phyloP scores from a whole-genome alignment of 2,888 invertebrate species.

The Opisthograptis luteolata region DNA sequence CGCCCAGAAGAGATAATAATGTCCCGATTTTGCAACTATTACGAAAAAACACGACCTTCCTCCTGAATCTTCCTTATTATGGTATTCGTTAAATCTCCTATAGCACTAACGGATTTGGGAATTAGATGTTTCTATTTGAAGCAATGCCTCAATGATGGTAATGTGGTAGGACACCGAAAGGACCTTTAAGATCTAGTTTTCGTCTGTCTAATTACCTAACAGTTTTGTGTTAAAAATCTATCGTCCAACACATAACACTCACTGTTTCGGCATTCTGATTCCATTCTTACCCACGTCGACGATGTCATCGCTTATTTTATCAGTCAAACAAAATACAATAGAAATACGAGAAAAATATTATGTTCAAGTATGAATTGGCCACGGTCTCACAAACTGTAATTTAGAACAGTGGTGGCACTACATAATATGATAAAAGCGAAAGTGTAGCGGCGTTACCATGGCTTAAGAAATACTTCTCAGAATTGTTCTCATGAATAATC shows the following conservation, averaged over 20 bases:
- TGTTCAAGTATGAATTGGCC: conserved; percentile 13
- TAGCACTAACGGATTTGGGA: conserved; percentile 5
- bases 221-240: too few relatives aligned
- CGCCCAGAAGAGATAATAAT: conserved; percentile 1
- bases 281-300: too few relatives aligned
- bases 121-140: too few relatives aligned
- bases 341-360: background rate
- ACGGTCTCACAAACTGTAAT: conserved; percentile 26
- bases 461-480: conserved; percentile 35
- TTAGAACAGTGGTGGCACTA: conserved; percentile 25
- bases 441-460: conserved; percentile 27
- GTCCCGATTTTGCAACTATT: conserved; percentile 9
- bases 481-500: conserved; percentile 35
- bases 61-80: background rate
- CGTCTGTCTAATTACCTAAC: too few relatives aligned
- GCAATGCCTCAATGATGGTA: too few relatives aligned
- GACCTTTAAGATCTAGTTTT: too few relatives aligned
- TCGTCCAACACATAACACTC: too few relatives aligned
- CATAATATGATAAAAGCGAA: conserved; percentile 35
- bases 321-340: too few relatives aligned
- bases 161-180: too few relatives aligned
- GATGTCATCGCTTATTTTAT: too few relatives aligned
- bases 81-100: conserved; percentile 18
- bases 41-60: conserved; percentile 8
- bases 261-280: too few relatives aligned